A percentile compares a stretch with the other conserved stretches of the same genome.
phyloP scores from a whole-genome alignment of 2,888 invertebrate species.

The Timandra comae region DNA sequence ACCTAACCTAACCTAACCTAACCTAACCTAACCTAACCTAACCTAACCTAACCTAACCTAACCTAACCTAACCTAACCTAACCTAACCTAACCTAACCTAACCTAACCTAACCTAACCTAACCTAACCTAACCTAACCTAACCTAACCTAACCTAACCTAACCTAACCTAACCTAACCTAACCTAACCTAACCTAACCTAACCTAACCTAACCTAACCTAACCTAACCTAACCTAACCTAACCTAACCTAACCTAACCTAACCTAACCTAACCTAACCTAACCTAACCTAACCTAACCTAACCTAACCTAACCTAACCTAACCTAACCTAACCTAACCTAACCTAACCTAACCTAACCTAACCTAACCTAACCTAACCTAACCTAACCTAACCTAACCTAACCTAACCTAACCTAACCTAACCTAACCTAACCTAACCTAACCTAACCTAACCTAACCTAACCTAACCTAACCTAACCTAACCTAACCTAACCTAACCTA shows the following conservation, averaged over 20 bases:
- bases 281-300: slow-evolving; percentile 3
- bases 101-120: slow-evolving; percentile 13
- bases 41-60: slow-evolving; percentile 10
- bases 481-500: slow-evolving; percentile 7
- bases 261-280: slow-evolving; percentile 4
- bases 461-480: slow-evolving; percentile 9
- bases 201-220: slow-evolving; percentile 9
- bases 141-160: slow-evolving; percentile 3
- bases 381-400: slow-evolving; percentile 1
- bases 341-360: slow-evolving; percentile 4
- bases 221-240: slow-evolving; percentile 9
- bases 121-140: slow-evolving; percentile 9
- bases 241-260: slow-evolving; percentile 9
- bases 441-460: slow-evolving; percentile 9
- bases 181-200: slow-evolving; percentile 6
- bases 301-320: slow-evolving; percentile 3
- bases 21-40: slow-evolving; percentile 9
- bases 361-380: slow-evolving; percentile 4
- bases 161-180: slow-evolving; percentile 8
- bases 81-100: slow-evolving; percentile 12
- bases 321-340: slow-evolving; percentile 3
- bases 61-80: slow-evolving; percentile 10
- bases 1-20: slow-evolving; percentile 10
- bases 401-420: slow-evolving; percentile 4
- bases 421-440: slow-evolving; percentile 8